Evolutionary conservation across 1,140 invertebrate genomes (phyloP).

Genomic region (Panulirus ornatus): DNA sequence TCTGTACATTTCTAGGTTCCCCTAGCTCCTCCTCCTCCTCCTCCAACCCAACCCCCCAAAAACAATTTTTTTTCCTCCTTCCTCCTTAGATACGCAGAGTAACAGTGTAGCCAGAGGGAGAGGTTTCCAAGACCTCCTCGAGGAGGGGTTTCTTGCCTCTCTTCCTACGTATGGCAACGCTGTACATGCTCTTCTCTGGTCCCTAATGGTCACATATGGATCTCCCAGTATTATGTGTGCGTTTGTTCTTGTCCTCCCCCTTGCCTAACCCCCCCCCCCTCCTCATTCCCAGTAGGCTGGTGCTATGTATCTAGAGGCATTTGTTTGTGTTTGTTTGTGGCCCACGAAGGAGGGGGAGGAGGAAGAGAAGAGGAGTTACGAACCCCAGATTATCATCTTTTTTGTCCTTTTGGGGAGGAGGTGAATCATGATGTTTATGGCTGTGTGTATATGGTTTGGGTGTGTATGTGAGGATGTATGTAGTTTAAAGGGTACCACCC

Average conservation of each 20-base stretch:
- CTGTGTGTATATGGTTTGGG: slow-evolving; percentile 24
- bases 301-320: background rate
- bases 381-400: no score
- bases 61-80: background rate
- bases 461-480: slow-evolving; percentile 38
- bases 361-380: no score
- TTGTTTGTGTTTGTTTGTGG: slow-evolving; percentile 24
- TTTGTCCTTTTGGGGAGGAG: no score
- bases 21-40: background rate
- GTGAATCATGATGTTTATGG: no score
- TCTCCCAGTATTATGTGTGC: slow-evolving; percentile 30
- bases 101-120: no score
- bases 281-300: background rate
- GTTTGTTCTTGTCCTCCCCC: slow-evolving; percentile 37
- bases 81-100: no score
- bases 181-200: background rate
- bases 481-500: background rate
- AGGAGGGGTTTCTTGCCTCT: no score
- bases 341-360: background rate
- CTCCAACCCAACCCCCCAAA: background rate
- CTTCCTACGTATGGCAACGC: background rate
- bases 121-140: no score
- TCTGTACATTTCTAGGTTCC: no score
- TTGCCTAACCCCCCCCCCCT: background rate
- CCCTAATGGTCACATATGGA: slow-evolving; percentile 49